Evolutionary conservation across 2,797 vertebrate species (phyloP), one percentile per base, ranked within the genome.

Genomic region (Periophthalmus magnuspinnatus): DNA sequence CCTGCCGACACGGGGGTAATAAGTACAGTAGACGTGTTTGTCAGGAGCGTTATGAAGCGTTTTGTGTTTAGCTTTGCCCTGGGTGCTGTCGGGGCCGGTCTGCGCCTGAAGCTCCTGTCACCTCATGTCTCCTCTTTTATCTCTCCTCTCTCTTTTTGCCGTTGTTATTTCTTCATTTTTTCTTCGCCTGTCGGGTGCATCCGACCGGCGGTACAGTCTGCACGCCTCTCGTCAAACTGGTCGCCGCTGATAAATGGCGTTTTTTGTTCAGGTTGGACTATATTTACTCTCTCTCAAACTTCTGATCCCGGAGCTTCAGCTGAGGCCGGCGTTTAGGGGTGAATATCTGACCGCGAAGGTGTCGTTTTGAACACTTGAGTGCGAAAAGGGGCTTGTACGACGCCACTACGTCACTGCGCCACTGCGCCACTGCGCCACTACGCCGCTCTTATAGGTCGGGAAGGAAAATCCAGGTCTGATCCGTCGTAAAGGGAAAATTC

Each of bases 1-100:
- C 83, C 79, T 80, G 56, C 79, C 76, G 81, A 84, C 69, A 74
- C 71, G 74, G 80, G 81, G 76, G 84, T 86, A 90, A 88, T 91
- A 89, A 90, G 86, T 90, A 86, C 81, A 88, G 89, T 75, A 85
- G 90, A 88, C 80, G 78, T 65, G 75, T 69, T 67, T 88, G 88
- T 89, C 88, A 90, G 85, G 82, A 90, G 82, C 19, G 86, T 84
- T 85, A 91, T 89, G 88, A 90, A 90, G 80, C 79, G 79, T 81
- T 88, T 88, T 87, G 86, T 86, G 79, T 85, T 90, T 87, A 86
- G 82, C 74, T 79, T 80, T 60, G 76, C 70, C 76, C 81, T 79
- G 67, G 13, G 74, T 74, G 78, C 80, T 87, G 86, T 90, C 84
- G 60, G 65, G 54, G 61, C 80, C 82, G 82, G 83, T 82, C 82